These are phyloP conservation scores for Sardina pilchardus DNA, from an alignment of 2,113 vertebrate species.

Conservation along the genomic window DNA sequence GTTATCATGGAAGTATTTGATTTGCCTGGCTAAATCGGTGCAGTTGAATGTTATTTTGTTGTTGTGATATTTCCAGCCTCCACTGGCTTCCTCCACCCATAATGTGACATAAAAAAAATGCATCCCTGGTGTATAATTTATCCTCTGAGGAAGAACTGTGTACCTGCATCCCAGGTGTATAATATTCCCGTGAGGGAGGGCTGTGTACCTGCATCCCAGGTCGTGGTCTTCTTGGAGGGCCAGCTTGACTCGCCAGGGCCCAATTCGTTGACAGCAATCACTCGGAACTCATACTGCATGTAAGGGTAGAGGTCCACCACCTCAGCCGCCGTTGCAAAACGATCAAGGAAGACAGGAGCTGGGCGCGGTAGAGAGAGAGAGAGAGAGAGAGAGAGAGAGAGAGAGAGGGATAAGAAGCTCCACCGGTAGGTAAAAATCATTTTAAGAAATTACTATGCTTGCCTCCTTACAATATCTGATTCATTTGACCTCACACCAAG, in stretches of 20 bases:
- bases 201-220: constrained; percentile 83
- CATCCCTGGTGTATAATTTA: too few species aligned
- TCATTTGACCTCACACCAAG: too few species aligned
- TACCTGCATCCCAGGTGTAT: too few species aligned
- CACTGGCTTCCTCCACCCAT: too few species aligned
- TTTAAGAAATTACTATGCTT: too few species aligned
- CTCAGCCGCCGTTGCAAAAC: constrained; percentile 79
- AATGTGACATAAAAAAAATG: too few species aligned
- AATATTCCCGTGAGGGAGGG: too few species aligned
- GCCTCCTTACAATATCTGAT: too few species aligned
- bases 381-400: neutral
- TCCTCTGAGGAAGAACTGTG: too few species aligned
- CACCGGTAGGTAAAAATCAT: too few species aligned
- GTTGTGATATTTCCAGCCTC: neutral
- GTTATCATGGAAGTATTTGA: neutral
- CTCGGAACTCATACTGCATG: constrained; percentile 96
- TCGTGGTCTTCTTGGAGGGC: constrained; percentile 88
- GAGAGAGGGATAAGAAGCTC: neutral
- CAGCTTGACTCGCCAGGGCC: constrained; percentile 90
- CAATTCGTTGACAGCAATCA: constrained; percentile 87
- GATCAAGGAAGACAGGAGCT: constrained; percentile 87
- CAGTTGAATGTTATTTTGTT: neutral
- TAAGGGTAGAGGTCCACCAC: constrained; percentile 90
- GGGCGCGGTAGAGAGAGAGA: constrained; percentile 27
- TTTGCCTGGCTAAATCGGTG: neutral